Evolutionary conservation across 37 sponge, comb jelly and placozoan genomes (phyloP).

Genomic region (Agelas oroides): DNA sequence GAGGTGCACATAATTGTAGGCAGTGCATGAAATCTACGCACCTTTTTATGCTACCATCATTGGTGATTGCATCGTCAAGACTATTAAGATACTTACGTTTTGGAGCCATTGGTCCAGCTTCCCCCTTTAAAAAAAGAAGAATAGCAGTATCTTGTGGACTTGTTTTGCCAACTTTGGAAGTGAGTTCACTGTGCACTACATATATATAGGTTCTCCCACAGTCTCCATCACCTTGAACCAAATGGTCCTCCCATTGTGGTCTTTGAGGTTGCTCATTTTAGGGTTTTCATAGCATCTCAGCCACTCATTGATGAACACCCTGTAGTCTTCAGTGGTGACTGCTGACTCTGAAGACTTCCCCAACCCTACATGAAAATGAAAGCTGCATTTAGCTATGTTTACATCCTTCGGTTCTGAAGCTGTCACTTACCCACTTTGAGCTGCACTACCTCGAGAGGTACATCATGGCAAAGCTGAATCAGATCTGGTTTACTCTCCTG

Average conservation of each 20-base stretch:
- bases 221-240: constrained; percentile 70
- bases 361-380: no score
- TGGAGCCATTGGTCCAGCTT: constrained; percentile 77
- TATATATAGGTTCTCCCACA: neutral
- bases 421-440: constrained; percentile 38
- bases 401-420: neutral
- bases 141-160: neutral
- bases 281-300: constrained; percentile 87
- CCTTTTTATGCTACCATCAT: no score
- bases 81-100: no score
- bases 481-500: constrained; percentile 47
- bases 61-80: no score
- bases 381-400: no score
- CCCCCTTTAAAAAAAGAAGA: constrained; percentile 23
- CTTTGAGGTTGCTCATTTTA: constrained; percentile 73
- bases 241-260: constrained; percentile 85
- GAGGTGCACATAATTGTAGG: no score
- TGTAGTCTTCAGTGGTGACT: constrained; percentile 46
- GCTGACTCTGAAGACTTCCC: no score
- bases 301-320: constrained; percentile 65
- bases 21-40: no score
- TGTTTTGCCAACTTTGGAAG: neutral
- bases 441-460: constrained; percentile 77
- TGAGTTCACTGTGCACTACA: neutral
- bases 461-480: constrained; percentile 75